phyloP scores from a whole-genome alignment of 2,113 vertebrate genomes.

The Dasyurus viverrinus region DNA sequence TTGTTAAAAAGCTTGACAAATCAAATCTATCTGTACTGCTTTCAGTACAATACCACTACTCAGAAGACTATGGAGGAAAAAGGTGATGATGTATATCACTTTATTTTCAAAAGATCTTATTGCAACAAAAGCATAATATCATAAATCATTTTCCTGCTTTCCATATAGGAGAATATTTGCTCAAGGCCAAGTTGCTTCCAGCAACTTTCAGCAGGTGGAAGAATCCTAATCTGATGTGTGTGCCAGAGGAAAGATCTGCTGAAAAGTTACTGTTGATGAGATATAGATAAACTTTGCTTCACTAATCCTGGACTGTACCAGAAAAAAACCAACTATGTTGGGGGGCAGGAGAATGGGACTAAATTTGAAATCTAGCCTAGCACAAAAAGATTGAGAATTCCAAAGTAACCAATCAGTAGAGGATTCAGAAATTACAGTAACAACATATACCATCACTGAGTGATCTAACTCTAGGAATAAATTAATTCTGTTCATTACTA shows the following conservation, averaged over 20 bases:
- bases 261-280: background rate
- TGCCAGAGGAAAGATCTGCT: background rate
- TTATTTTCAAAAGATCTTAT: background rate
- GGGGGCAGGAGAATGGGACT: background rate
- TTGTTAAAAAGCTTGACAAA: background rate
- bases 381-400: background rate
- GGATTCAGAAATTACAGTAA: slow-evolving; percentile 35
- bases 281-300: background rate
- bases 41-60: background rate
- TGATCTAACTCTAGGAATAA: background rate
- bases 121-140: background rate
- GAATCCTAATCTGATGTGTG: background rate
- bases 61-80: background rate
- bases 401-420: slow-evolving; percentile 35
- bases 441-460: background rate
- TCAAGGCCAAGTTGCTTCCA: background rate
- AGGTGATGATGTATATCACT: background rate
- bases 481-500: slow-evolving; percentile 8
- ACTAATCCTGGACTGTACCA: background rate
- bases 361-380: background rate
- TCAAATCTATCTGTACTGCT: background rate
- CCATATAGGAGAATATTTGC: background rate
- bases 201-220: background rate
- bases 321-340: background rate
- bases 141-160: background rate